phyloP scores from a whole-genome alignment of 1,140 invertebrate genomes.

The Lutraria rhynchaena region DNA sequence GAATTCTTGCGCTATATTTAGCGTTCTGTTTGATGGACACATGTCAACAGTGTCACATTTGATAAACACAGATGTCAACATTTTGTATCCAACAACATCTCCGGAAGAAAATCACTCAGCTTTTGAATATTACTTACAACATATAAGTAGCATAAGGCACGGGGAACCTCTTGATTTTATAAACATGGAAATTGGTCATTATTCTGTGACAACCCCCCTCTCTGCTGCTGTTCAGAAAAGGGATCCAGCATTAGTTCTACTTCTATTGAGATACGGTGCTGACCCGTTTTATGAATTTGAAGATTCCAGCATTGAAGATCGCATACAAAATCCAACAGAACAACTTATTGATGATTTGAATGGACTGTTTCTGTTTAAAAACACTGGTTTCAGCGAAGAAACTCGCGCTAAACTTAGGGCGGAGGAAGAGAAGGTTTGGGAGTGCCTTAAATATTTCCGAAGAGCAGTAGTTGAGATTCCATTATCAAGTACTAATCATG shows the following conservation, averaged over 20 bases:
- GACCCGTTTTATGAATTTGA: constrained; percentile 33
- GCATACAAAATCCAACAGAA: constrained; percentile 42
- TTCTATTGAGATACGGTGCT: constrained; percentile 41
- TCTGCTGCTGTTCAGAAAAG: constrained; percentile 35
- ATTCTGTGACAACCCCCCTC: constrained; percentile 21
- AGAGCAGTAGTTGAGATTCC: constrained; percentile 37
- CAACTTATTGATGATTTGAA: constrained; percentile 54
- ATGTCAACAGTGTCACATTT: constrained; percentile 1
- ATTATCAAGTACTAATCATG: constrained; percentile 18
- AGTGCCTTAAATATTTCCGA: constrained; percentile 31
- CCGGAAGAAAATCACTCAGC: not conserved
- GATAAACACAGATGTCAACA: constrained; percentile 15
- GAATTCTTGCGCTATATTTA: constrained; percentile 44
- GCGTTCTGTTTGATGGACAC: constrained; percentile 18
- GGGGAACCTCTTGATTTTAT: not conserved
- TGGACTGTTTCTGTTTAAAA: constrained; percentile 50
- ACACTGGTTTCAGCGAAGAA: constrained; percentile 41
- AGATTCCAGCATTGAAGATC: constrained; percentile 2
- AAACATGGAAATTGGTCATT: constrained; percentile 14
- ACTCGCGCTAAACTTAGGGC: constrained; percentile 15
- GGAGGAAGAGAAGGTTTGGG: constrained; percentile 34
- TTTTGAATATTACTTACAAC: constrained; percentile 51
- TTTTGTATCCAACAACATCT: constrained; percentile 22
- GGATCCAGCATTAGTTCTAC: constrained; percentile 40
- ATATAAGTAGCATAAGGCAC: constrained; percentile 13